phyloP scores from a whole-genome alignment of 2,888 invertebrate genomes.

The Polylopha cassiicola region DNA sequence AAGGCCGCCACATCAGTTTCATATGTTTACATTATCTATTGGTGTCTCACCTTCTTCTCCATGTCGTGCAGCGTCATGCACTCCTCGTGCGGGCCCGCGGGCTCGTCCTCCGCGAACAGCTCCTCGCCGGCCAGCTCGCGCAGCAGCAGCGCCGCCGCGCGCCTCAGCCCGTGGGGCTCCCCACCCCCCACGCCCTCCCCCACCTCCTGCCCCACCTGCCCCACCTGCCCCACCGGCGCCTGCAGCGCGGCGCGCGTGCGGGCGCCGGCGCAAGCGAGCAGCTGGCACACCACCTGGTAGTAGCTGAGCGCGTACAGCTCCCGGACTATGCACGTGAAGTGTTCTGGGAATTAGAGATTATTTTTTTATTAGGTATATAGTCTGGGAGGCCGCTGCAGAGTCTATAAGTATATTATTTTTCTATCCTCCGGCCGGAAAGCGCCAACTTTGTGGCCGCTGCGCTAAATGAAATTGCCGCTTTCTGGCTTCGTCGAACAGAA shows the following conservation, averaged over 20 bases:
- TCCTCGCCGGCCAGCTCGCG: conserved; percentile 61
- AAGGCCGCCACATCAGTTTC: no score
- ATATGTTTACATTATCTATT: neutral
- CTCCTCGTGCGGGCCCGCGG: conserved; percentile 29
- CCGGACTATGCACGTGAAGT: conserved; percentile 91
- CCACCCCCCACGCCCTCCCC: conserved; percentile 25
- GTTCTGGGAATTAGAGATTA: conserved; percentile 75
- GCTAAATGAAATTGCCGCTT: no score
- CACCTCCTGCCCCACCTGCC: conserved; percentile 10
- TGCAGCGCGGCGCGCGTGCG: conserved; percentile 77
- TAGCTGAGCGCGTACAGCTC: conserved; percentile 92
- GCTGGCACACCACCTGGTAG: conserved; percentile 91
- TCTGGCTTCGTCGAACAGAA: no score
- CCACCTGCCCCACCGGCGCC: conserved; percentile 19
- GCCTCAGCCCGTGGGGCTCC: conserved; percentile 34
- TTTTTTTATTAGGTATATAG: neutral
- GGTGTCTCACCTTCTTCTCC: conserved; percentile 45
- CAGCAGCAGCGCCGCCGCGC: conserved; percentile 48
- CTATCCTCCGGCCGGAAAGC: no score
- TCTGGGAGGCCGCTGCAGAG: no score
- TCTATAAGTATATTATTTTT: no score
- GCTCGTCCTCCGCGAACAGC: conserved; percentile 80
- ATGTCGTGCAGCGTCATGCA: conserved; percentile 47
- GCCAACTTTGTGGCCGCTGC: no score
- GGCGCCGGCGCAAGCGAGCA: conserved; percentile 82